Percentiles rank a stretch among this genome's conserved stretches.
These are phyloP conservation scores for Drosophila novamexicana DNA, from an alignment of 1,140 invertebrate species.

Conservation along the genomic window DNA sequence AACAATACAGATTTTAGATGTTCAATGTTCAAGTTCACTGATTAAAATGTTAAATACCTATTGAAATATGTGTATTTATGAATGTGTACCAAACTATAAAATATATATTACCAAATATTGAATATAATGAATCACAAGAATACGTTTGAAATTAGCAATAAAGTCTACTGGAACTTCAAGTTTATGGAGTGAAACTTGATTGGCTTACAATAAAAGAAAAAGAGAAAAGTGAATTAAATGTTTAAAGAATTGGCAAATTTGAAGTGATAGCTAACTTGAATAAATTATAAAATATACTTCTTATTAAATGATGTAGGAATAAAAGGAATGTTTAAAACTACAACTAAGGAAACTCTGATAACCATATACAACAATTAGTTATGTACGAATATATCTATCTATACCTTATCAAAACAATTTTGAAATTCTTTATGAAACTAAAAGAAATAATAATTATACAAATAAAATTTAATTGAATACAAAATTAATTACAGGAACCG, in stretches of 20 bases:
- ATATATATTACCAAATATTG: neutral
- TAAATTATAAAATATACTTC: neutral
- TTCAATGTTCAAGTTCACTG: constrained; percentile 44
- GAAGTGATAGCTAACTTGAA: constrained; percentile 17
- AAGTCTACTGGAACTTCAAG: neutral
- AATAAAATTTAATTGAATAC: neutral
- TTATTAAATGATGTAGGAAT: neutral
- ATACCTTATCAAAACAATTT: constrained; percentile 3
- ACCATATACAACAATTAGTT: neutral
- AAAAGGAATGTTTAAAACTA: neutral
- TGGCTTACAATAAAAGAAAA: neutral
- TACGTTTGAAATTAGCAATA: neutral
- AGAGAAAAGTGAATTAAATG: neutral
- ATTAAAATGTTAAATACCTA: constrained; percentile 17
- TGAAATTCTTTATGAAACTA: neutral
- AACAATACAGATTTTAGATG: constrained; percentile 18
- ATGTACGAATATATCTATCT: neutral
- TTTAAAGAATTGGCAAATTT: constrained; percentile 1
- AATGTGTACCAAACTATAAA: constrained; percentile 16
- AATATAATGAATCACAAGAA: no score
- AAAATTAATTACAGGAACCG: constrained; percentile 27
- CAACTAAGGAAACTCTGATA: neutral
- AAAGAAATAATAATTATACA: neutral
- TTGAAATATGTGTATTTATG: constrained; percentile 24
- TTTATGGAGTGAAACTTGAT: neutral